Base-by-base conservation (phyloP, 2,113 vertebrate species). In the Thalassoma bifasciatum region DNA sequence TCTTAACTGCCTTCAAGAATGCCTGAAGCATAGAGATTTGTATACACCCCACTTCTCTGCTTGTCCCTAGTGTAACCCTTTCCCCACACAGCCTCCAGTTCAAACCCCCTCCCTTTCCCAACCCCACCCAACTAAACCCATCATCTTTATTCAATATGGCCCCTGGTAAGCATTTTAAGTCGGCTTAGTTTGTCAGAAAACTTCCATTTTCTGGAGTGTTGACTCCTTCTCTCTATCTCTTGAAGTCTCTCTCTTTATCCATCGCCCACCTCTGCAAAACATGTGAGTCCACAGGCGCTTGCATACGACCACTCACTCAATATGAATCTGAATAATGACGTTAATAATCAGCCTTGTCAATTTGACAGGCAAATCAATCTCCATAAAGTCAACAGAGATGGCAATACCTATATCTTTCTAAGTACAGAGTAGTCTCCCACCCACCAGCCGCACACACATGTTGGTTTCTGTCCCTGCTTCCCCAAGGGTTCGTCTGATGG, bases 61-160 rank as follows among this genome's bases (percentile, higher is more conserved):
- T 47, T 82, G 81, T 91, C 89, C 79, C 77, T 19, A 57, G 63
- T 11, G 62, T 84, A 86, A 88, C 84, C 73, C 56, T 73, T 83
- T 82, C 42, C 78, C 40, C 81, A 83, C 70, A 86, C 70, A 78
- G 75, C 86, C 85, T 85, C 60, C 40, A 82, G 81, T 77, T 89
- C 70, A 79, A n/a, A 24, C 8, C 8, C 52, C 34, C 21, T 46
- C 46, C 19, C 7, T 21, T 49, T 51, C 38, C 72, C 54, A 38
- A 44, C 65, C n/a, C 50, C 69, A 82, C 71, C 85, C 66, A 75
- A 79, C 81, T 90, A 86, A 92, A 87, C 73, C 84, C 86, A 87
- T 89, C 90, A 91, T 91, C 90, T 92, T 91, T 90, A 91, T 92
- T 91, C 86, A 91, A 76, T 79, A 85, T 89, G 76, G 83, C 88